Percentiles rank a stretch among this genome's conserved stretches.
Conservation (phyloP, 2,113 vertebrate species). For the Montifringilla adamsi region DNA sequence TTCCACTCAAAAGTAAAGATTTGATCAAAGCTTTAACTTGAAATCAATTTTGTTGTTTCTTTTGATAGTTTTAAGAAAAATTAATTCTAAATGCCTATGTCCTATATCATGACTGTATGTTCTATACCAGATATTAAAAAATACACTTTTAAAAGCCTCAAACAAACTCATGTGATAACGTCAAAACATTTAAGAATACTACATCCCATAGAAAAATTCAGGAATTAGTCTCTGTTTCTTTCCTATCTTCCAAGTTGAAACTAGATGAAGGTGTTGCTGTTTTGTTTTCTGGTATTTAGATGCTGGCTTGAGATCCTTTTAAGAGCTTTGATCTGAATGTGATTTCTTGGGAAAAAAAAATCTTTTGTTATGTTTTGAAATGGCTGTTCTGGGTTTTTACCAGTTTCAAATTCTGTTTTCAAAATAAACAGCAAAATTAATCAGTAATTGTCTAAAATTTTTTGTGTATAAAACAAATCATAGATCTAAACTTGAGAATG, state of each 20-base stretch:
- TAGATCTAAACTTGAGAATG: neutral
- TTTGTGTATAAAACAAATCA: neutral
- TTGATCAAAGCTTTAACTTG: neutral
- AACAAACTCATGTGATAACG: neutral
- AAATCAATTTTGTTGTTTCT: neutral
- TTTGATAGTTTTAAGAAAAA: neutral
- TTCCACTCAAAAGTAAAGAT: neutral
- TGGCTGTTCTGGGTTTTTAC: neutral
- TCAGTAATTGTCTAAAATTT: neutral
- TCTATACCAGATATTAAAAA: neutral
- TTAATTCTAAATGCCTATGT: neutral
- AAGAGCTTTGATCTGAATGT: neutral
- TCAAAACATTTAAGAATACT: neutral
- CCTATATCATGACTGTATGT: neutral
- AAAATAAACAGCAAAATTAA: neutral
- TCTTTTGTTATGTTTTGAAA: neutral
- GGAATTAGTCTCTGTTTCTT: neutral
- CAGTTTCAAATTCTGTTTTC: neutral
- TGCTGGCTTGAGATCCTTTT: neutral
- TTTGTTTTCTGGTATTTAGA: neutral
- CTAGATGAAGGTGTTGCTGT: neutral
- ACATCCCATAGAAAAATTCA: neutral
- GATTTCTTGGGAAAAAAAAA: neutral
- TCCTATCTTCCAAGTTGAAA: neutral
- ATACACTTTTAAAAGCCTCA: fast-evolving